A percentile compares a stretch with the other conserved stretches of the same genome.
Conservation (phyloP, 2,113 vertebrate genomes). For the Aegithalos caudatus region DNA sequence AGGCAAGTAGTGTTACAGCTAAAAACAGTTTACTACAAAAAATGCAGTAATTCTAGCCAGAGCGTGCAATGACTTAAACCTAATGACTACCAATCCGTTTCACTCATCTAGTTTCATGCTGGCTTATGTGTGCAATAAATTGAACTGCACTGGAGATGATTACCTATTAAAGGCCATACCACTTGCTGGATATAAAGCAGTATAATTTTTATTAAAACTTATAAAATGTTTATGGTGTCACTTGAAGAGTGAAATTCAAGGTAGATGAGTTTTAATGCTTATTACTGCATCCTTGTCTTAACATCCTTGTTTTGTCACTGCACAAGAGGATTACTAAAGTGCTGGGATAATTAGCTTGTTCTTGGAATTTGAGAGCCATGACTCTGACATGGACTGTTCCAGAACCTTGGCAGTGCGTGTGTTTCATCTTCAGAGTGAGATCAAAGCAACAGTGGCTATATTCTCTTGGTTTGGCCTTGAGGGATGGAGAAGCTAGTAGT, state of each 20-base stretch:
- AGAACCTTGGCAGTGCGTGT: not conserved
- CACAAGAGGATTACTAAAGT: not conserved
- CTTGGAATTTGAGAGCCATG: not conserved
- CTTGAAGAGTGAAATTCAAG: not conserved
- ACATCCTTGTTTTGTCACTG: not conserved
- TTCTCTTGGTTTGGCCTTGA: not conserved
- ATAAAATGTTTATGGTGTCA: not conserved
- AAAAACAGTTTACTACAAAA: not conserved
- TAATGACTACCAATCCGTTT: not conserved
- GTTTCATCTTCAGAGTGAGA: not conserved
- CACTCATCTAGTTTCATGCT: not conserved
- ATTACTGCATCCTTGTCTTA: not conserved
- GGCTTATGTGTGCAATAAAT: not conserved
- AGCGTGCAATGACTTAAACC: not conserved
- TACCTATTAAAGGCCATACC: not conserved
- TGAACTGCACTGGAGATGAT: not conserved
- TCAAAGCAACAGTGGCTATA: not conserved
- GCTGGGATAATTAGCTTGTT: not conserved
- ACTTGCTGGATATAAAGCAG: not conserved
- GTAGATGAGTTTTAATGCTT: not conserved
- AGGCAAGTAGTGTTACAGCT: not conserved
- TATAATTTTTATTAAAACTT: not conserved
- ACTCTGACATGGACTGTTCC: not conserved
- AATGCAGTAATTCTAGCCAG: rapidly evolving
- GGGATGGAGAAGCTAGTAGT: not conserved